These are phyloP conservation scores for Onychorhynchus coronatus DNA, from an alignment of 2,113 vertebrate genomes.

Conservation along the genomic window DNA sequence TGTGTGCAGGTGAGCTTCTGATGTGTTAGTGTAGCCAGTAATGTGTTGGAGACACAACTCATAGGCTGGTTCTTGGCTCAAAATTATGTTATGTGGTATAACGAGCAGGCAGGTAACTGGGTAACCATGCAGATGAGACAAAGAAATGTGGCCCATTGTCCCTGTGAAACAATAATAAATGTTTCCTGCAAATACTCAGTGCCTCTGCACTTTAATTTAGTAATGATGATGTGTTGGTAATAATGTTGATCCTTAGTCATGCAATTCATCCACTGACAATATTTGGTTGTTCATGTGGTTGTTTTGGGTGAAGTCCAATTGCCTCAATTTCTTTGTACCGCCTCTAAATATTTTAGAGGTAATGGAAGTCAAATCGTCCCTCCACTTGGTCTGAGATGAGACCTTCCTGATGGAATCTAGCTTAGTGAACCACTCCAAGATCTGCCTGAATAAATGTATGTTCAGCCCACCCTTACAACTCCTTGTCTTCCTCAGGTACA, in stretches of 20 bases:
- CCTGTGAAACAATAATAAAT: background rate
- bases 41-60: background rate
- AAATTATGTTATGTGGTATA: background rate
- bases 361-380: background rate
- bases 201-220: background rate
- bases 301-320: background rate
- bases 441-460: background rate
- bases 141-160: background rate
- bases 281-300: background rate
- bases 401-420: background rate
- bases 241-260: background rate
- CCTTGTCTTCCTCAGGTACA: background rate
- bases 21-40: background rate
- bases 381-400: background rate
- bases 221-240: background rate
- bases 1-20: fast-evolving
- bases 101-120: background rate
- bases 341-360: background rate
- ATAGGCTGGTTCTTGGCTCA: background rate
- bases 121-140: background rate
- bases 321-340: background rate
- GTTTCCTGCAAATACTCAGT: background rate
- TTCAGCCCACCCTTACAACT: background rate
- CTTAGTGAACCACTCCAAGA: background rate
- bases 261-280: background rate